Evolutionary conservation across 1,140 invertebrate genomes (phyloP).

Genomic region (Drosophila setifemur): DNA sequence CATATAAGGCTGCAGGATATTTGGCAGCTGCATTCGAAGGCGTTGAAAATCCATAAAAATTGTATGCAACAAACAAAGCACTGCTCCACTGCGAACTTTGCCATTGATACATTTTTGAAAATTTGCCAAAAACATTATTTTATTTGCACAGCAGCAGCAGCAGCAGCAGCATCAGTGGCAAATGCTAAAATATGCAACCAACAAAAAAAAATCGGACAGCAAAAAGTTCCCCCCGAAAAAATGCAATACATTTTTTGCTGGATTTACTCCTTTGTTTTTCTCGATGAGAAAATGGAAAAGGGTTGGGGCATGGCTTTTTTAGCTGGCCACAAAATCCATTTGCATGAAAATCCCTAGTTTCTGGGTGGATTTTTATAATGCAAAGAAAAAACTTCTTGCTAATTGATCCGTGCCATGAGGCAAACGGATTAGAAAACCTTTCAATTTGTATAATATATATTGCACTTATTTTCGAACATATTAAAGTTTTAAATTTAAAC

Average conservation of each 20-base stretch:
- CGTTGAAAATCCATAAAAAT: constrained; percentile 74
- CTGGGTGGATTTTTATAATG: background rate
- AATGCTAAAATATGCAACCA: constrained; percentile 38
- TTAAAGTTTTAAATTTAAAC: too few species aligned
- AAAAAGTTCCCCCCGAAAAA: constrained; percentile 30
- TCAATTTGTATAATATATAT: too few species aligned
- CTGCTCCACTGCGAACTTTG: constrained; percentile 29
- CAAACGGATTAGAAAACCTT: background rate
- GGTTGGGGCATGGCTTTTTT: constrained; percentile 19
- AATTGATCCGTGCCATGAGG: constrained; percentile 20
- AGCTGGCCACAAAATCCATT: constrained; percentile 39
- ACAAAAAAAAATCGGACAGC: background rate
- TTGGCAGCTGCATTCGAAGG: constrained; percentile 57
- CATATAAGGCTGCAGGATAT: constrained; percentile 60
- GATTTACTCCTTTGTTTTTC: constrained; percentile 17
- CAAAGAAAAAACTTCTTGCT: background rate
- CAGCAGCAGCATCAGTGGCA: constrained; percentile 2
- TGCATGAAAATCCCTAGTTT: constrained; percentile 17
- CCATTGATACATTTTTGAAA: constrained; percentile 60
- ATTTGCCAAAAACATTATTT: constrained; percentile 59
- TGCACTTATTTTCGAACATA: too few species aligned
- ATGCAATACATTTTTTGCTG: constrained; percentile 22
- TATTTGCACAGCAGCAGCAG: constrained; percentile 34
- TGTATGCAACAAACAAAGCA: constrained; percentile 69
- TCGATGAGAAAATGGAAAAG: background rate